Base-by-base conservation (phyloP, 2,797 vertebrate species). In the Parambassis ranga region DNA sequence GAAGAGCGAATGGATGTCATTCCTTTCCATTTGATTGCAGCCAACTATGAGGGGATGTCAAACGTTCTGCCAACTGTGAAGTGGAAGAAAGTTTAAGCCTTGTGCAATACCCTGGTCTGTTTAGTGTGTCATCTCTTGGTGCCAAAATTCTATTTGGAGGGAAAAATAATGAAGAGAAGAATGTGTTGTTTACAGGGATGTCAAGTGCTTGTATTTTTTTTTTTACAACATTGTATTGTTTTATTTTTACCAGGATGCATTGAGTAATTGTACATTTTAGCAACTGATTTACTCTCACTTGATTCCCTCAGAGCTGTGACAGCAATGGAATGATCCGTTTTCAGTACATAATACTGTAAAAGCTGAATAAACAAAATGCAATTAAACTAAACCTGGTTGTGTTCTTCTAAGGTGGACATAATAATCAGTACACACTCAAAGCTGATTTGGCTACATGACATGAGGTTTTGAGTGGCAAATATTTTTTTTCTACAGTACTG, bases 131-230 rank as follows among this genome's bases (percentile, higher is more conserved):
- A 46, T 61, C 61, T 36, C 36, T 61, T 32, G 32, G 62, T 67
- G 75, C 79, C 82, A 82, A 77, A 72, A 61, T 46, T 46, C 65
- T 53, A 14, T 49, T 14, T 20, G 37, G 32, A 30, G 58, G 41
- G 10, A 6, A 19, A 57, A 50, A 39, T 32, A 33, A 10, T 14
- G 37, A 37, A 50, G 33, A 41, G 13, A 24, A 10, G 39, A 50
- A 68, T 57, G 79, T 46, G 18, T 26, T 18, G 56, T 87, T 88
- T 86, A 89, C 89, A 87, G 81, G 84, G 81, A 85, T 69, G 74
- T 88, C 64, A 84, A 86, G 73, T 90, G 88, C 76, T 86, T 89
- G 87, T 83, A 85, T 83, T 90, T 89, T 78, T 89, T 78, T 84
- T 85, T 87, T 74, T 82, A 84, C 58, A 78, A 81, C 75, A 72